A percentile compares a stretch with the other conserved stretches of the same genome.
phyloP scores from a whole-genome alignment of 1,140 invertebrate genomes.

The Andricus grossulariae region DNA sequence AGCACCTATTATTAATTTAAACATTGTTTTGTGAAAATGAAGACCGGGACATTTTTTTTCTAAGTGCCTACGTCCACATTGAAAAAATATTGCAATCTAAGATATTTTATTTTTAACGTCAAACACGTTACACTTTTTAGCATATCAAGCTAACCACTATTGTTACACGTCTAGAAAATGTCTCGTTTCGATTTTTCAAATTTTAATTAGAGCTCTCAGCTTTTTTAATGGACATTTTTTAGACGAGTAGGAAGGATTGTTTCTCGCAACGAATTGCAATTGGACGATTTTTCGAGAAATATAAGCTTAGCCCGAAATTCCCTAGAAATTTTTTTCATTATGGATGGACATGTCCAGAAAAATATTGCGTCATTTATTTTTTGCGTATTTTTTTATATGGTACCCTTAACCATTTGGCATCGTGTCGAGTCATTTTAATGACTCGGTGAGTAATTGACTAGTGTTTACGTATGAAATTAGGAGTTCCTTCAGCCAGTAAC shows the following conservation, averaged over 20 bases:
- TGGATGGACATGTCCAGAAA: slow-evolving; percentile 50
- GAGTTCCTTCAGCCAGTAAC: not conserved
- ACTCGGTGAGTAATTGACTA: slow-evolving; percentile 59
- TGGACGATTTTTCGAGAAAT: not conserved
- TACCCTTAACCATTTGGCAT: slow-evolving; percentile 55
- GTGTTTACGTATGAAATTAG: slow-evolving; percentile 40
- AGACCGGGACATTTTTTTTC: not conserved
- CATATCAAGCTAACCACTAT: no score
- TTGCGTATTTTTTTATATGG: slow-evolving; percentile 51
- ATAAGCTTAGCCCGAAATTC: not conserved
- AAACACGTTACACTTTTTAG: not conserved
- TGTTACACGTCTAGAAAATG: no score
- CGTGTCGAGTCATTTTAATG: slow-evolving; percentile 45
- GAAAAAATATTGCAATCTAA: not conserved
- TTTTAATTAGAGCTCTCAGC: no score
- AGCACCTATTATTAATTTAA: not conserved
- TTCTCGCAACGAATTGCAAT: slow-evolving; percentile 10
- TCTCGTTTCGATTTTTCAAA: no score
- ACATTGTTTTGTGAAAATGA: not conserved
- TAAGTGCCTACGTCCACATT: not conserved
- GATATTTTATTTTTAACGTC: not conserved
- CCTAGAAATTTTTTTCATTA: not conserved
- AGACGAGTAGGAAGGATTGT: not conserved
- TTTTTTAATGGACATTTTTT: not conserved
- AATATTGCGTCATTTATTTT: slow-evolving; percentile 58